These are phyloP conservation scores for Bradypodion pumilum DNA, from an alignment of 2,797 vertebrate species.

Conservation along the genomic window DNA sequence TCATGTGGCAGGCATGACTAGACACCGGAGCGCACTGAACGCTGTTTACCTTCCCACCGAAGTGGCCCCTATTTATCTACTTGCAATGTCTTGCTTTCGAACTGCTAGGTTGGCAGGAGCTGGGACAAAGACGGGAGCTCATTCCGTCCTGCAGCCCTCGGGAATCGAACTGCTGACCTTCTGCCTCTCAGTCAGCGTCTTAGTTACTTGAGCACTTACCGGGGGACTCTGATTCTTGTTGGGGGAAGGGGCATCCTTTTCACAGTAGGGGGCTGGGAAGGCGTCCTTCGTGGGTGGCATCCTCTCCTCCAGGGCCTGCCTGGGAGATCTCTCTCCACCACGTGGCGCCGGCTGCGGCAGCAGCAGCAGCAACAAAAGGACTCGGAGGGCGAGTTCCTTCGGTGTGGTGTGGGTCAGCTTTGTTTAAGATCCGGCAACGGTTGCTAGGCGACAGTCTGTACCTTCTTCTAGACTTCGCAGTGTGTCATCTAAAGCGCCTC, in stretches of 20 bases:
- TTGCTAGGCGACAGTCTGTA: conserved; percentile 65
- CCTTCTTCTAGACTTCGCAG: too few relatives aligned
- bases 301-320: background rate
- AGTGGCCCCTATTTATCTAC: too few relatives aligned
- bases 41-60: too few relatives aligned
- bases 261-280: conserved; percentile 67
- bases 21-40: too few relatives aligned
- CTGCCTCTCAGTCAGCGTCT: too few relatives aligned
- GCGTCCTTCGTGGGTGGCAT: conserved; percentile 76
- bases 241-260: conserved; percentile 71
- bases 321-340: background rate
- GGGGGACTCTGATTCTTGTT: conserved; percentile 61
- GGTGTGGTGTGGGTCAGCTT: background rate
- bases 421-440: conserved; percentile 50
- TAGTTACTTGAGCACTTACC: too few relatives aligned
- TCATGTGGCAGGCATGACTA: too few relatives aligned
- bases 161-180: too few relatives aligned
- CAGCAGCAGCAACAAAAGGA: background rate
- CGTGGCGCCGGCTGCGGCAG: background rate
- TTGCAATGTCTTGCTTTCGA: too few relatives aligned
- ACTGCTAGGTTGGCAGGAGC: too few relatives aligned
- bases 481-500: background rate
- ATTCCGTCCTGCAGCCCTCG: too few relatives aligned
- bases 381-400: background rate
- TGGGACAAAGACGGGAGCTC: too few relatives aligned